Percentiles rank a stretch among this genome's conserved stretches.
Evolutionary conservation across 2,113 vertebrate species (phyloP).

Genomic region (Microtus montanus): DNA sequence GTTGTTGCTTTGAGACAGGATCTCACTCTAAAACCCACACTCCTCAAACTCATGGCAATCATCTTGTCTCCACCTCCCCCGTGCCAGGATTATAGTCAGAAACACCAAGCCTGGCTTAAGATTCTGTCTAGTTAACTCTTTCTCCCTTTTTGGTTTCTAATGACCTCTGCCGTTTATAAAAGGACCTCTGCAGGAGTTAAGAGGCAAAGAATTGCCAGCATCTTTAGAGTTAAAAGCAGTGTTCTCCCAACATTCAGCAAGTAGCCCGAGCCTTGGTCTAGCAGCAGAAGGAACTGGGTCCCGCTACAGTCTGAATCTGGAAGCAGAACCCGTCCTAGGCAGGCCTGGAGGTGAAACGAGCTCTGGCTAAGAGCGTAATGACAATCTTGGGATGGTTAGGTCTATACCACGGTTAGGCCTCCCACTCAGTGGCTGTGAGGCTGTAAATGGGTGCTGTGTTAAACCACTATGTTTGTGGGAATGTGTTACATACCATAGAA

Average conservation of each 20-base stretch:
- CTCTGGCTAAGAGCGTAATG: neutral
- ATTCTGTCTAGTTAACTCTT: neutral
- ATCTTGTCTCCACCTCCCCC: neutral
- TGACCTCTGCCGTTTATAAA: neutral
- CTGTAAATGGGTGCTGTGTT: neutral
- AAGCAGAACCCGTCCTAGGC: neutral
- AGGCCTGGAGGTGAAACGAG: neutral
- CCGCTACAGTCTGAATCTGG: neutral
- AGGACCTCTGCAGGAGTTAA: neutral
- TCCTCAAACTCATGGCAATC: neutral
- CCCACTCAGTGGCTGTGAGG: neutral
- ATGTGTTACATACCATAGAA: neutral
- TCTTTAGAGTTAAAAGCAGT: neutral
- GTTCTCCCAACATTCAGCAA: neutral
- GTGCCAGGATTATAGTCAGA: neutral
- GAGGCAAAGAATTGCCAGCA: neutral
- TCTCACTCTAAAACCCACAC: neutral
- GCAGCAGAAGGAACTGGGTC: neutral
- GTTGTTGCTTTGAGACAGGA: neutral
- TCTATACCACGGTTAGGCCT: neutral
- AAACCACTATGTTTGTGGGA: neutral
- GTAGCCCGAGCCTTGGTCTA: neutral
- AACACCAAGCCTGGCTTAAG: neutral
- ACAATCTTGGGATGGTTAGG: neutral
- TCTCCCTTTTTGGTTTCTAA: neutral